Percentiles rank a stretch among this genome's conserved stretches.
These are phyloP conservation scores for Drosophila meridiana DNA, from an alignment of 2,888 invertebrate genomes.

Conservation along the genomic window DNA sequence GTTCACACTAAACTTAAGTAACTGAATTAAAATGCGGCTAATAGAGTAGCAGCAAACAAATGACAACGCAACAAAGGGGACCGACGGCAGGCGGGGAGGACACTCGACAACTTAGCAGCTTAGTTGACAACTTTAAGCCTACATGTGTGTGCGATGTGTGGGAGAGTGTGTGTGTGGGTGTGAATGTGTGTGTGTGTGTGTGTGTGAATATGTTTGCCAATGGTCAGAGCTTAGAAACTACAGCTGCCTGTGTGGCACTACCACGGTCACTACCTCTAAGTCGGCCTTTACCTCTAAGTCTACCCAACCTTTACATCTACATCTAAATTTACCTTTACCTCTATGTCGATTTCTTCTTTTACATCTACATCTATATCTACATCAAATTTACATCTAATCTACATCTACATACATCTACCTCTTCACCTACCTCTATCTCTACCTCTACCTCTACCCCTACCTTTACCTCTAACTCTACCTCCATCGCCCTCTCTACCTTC, in stretches of 20 bases:
- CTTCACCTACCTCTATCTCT: not conserved
- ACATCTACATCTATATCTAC: not conserved
- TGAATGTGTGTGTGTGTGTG: constrained; percentile 8
- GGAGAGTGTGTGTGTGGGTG: constrained; percentile 13
- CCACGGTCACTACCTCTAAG: not conserved
- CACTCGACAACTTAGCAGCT: constrained; percentile 56
- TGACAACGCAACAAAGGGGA: constrained; percentile 42
- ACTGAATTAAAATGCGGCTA: constrained; percentile 80
- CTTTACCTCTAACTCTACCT: not conserved
- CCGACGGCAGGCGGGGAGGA: not conserved
- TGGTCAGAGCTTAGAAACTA: constrained; percentile 37
- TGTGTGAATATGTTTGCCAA: constrained; percentile 20
- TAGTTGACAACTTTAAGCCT: constrained; percentile 58
- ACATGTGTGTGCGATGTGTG: not conserved
- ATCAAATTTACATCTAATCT: not conserved
- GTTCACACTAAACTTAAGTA: constrained; percentile 81
- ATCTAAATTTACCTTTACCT: not conserved
- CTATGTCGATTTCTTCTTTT: too few species aligned
- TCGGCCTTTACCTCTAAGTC: not conserved
- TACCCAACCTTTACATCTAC: too few species aligned
- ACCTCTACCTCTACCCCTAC: constrained; percentile 1
- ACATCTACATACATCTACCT: not conserved
- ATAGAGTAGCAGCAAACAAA: constrained; percentile 79
- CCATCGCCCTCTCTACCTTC: too few species aligned
- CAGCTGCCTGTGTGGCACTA: constrained; percentile 14